A percentile compares a stretch with the other conserved stretches of the same genome.
Conservation (phyloP, 1,140 invertebrate species). For the Cydia strobilella region DNA sequence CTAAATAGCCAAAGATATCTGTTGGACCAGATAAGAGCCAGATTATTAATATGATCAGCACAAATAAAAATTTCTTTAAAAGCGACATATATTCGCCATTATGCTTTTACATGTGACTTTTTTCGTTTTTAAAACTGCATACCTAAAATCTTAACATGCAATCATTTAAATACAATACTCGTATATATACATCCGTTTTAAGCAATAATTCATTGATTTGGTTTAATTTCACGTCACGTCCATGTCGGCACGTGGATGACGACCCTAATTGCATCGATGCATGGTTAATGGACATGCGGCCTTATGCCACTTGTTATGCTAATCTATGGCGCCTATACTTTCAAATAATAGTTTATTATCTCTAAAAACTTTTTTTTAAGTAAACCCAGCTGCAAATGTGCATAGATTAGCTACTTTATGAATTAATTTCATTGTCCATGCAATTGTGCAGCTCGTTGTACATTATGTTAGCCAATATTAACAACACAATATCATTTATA, state of each 20-base stretch:
- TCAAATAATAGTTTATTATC: background rate
- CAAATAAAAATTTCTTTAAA: no score
- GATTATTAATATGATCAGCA: no score
- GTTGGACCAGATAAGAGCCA: no score
- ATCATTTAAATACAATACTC: conserved; percentile 6
- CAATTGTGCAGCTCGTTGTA: no score
- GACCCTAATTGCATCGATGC: conserved; percentile 50
- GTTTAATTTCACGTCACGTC: conserved; percentile 41
- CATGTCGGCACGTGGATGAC: conserved; percentile 41
- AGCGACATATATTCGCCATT: no score
- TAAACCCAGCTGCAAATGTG: no score
- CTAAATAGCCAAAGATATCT: no score
- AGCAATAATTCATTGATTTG: conserved; percentile 30
- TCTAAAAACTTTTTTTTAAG: no score
- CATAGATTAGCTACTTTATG: no score
- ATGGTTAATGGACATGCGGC: conserved; percentile 43
- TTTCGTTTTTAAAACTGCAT: background rate
- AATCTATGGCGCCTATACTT: conserved; percentile 39
- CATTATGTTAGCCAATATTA: no score
- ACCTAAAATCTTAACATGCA: background rate
- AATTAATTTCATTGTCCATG: no score
- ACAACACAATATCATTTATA: no score
- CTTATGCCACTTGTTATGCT: conserved; percentile 18
- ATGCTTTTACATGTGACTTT: background rate
- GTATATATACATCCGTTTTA: conserved; percentile 14